Conservation (phyloP, 2,888 invertebrate species). For the Synergus gifuensis region DNA sequence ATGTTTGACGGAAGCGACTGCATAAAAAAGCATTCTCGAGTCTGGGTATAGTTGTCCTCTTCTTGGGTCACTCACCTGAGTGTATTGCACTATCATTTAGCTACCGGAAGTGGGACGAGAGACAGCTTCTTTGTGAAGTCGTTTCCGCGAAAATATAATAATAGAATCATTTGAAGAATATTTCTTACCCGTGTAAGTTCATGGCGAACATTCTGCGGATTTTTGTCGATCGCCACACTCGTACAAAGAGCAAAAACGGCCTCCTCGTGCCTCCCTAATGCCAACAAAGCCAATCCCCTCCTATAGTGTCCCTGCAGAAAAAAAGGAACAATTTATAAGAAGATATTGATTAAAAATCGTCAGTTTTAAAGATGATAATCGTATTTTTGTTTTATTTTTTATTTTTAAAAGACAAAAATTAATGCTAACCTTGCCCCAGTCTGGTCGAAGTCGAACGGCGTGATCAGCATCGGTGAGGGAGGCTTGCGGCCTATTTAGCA, state of each 20-base stretch:
- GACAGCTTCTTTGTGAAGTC: background rate
- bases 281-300: constrained; percentile 79
- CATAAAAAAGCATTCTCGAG: too few species aligned
- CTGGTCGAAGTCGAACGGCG: constrained; percentile 82
- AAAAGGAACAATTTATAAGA: background rate
- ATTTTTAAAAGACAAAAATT: background rate
- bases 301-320: constrained; percentile 80
- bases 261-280: constrained; percentile 80
- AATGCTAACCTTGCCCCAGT: constrained; percentile 83
- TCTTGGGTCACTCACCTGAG: too few species aligned
- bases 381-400: background rate
- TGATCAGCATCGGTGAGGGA: constrained; percentile 84
- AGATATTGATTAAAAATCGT: background rate
- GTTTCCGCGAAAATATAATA: background rate
- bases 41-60: too few species aligned
- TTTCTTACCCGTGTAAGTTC: constrained; percentile 78
- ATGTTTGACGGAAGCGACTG: too few species aligned
- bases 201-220: constrained; percentile 79
- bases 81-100: background rate
- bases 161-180: background rate
- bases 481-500: constrained; percentile 81
- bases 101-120: background rate
- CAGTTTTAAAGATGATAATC: background rate
- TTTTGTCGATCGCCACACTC: constrained; percentile 80
- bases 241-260: constrained; percentile 80